A percentile compares a stretch with the other conserved stretches of the same genome.
These are phyloP conservation scores for Lasioglossum albipes DNA, from an alignment of 1,140 invertebrate genomes.

Conservation along the genomic window DNA sequence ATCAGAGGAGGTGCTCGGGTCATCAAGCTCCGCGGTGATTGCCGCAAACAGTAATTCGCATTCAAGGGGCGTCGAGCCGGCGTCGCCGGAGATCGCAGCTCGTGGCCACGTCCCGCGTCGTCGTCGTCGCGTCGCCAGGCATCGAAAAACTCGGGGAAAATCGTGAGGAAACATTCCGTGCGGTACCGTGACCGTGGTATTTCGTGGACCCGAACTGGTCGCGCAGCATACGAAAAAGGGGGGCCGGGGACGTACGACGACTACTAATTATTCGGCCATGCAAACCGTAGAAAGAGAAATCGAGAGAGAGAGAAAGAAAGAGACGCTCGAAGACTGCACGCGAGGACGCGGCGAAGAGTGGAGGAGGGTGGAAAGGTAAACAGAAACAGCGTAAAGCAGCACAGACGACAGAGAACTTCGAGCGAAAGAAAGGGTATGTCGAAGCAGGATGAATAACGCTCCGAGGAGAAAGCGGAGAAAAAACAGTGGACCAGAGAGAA, in stretches of 20 bases:
- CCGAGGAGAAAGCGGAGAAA: neutral
- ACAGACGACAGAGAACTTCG: neutral
- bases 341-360: conserved; percentile 9
- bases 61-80: conserved; percentile 45
- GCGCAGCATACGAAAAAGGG: conserved; percentile 63
- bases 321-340: neutral
- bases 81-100: conserved; percentile 14
- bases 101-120: conserved; percentile 13
- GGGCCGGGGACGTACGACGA: conserved; percentile 41
- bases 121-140: conserved; percentile 8
- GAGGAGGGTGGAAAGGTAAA: neutral
- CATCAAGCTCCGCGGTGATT: neutral
- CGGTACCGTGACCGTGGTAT: conserved; percentile 12
- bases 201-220: conserved; percentile 44
- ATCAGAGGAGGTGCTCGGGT: conserved; percentile 27
- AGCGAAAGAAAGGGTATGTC: neutral
- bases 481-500: conserved; percentile 1
- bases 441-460: neutral
- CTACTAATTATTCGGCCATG: conserved; percentile 57
- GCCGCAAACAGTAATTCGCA: conserved; percentile 57
- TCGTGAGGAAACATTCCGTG: conserved; percentile 50
- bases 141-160: conserved; percentile 53
- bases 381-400: neutral
- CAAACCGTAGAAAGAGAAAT: conserved; percentile 4
- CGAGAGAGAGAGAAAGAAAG: no score